phyloP scores from a whole-genome alignment of 2,888 invertebrate species.

The Meloe dianella region DNA sequence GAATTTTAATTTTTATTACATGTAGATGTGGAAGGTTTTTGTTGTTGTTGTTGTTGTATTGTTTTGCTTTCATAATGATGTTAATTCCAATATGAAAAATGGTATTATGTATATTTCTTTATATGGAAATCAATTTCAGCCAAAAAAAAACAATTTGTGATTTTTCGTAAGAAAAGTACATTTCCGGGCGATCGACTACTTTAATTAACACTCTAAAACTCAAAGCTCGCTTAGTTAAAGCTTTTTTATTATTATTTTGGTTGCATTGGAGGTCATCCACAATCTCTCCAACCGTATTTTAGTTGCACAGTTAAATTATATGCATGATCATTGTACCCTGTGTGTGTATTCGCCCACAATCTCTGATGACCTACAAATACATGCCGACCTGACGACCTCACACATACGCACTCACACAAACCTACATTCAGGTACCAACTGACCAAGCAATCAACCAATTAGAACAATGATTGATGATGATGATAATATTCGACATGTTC shows the following conservation, averaged over 20 bases:
- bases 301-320: conserved; percentile 18
- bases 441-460: neutral
- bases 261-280: conserved; percentile 27
- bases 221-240: too few species aligned
- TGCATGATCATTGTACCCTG: conserved; percentile 17
- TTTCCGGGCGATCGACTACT: too few species aligned
- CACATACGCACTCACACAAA: conserved; percentile 13
- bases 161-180: too few species aligned
- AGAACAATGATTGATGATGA: conserved; percentile 5
- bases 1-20: too few species aligned
- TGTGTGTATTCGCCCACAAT: conserved; percentile 24
- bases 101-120: too few species aligned
- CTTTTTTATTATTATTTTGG: conserved; percentile 3
- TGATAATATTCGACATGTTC: neutral
- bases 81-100: too few species aligned
- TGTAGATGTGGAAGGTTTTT: too few species aligned
- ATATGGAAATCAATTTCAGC: too few species aligned
- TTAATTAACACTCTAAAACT: too few species aligned
- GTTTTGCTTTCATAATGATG: too few species aligned
- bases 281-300: conserved; percentile 19
- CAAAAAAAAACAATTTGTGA: too few species aligned
- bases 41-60: too few species aligned
- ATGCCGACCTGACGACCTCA: conserved; percentile 27
- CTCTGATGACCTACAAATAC: conserved; percentile 32
- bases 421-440: conserved; percentile 10